Evolutionary conservation across 1,140 invertebrate genomes (phyloP).

Genomic region (Augochlora pura): DNA sequence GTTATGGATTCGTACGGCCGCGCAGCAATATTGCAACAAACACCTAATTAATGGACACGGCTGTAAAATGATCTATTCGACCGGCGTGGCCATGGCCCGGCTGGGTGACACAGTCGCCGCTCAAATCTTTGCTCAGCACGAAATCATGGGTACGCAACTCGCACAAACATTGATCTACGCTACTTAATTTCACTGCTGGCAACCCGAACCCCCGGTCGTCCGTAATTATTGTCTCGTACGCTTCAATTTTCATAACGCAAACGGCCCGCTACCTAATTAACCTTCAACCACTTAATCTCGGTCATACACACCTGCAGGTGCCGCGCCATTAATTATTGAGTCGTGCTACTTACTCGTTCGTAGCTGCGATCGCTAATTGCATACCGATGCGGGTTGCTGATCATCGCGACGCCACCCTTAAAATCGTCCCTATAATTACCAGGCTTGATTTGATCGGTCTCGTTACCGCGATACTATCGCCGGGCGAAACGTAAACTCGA

Average conservation of each 20-base stretch:
- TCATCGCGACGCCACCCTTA: constrained; percentile 10
- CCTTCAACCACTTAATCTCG: constrained; percentile 17
- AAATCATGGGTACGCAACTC: neutral
- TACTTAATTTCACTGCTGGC: neutral
- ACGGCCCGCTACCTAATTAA: neutral
- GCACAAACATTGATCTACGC: neutral
- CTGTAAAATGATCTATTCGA: neutral
- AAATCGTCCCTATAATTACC: constrained; percentile 12
- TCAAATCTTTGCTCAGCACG: neutral
- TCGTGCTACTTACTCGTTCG: constrained; percentile 8
- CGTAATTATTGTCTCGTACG: neutral
- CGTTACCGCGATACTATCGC: neutral
- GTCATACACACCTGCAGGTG: neutral
- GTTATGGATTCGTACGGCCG: neutral
- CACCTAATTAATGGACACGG: neutral
- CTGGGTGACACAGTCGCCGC: too few species aligned
- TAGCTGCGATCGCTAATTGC: constrained; percentile 9
- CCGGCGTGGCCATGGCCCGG: too few species aligned
- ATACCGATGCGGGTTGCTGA: neutral
- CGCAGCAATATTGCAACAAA: neutral
- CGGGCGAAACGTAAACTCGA: neutral
- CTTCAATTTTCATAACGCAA: neutral
- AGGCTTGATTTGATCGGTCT: neutral
- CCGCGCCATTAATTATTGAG: constrained; percentile 34
- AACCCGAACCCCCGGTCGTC: too few species aligned